These are phyloP conservation scores for Ptychobarbus kaznakovi DNA, from an alignment of 2,797 vertebrate species.

Conservation along the genomic window DNA sequence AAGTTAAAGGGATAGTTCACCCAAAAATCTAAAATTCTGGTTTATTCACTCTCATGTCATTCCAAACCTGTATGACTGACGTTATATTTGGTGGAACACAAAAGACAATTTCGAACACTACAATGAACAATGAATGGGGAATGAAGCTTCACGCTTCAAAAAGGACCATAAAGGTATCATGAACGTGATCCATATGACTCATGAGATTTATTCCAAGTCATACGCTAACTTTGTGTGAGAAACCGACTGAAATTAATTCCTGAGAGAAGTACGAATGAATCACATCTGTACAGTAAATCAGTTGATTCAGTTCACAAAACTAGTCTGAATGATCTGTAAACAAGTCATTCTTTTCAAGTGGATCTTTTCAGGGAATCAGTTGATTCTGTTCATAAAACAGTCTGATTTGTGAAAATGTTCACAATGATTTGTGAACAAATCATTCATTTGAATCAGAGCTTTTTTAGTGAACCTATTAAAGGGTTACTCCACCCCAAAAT, in stretches of 20 bases:
- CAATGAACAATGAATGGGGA: background rate
- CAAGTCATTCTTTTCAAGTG: background rate
- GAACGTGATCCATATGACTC: background rate
- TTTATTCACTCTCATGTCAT: background rate
- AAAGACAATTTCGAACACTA: background rate
- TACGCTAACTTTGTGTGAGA: background rate
- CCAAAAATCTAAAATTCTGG: background rate
- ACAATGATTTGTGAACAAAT: background rate
- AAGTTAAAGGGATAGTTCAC: slow-evolving; percentile 9
- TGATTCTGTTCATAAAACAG: background rate
- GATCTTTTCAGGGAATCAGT: background rate
- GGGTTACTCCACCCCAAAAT: no score
- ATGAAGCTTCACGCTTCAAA: background rate
- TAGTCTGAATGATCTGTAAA: background rate
- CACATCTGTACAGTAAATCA: background rate
- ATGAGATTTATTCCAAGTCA: background rate
- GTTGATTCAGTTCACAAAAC: background rate
- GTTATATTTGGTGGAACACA: background rate
- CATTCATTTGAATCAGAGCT: background rate
- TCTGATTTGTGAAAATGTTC: background rate
- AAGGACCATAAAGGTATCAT: background rate
- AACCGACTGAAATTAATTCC: background rate
- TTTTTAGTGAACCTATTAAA: background rate
- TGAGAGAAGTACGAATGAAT: background rate
- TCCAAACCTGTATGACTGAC: background rate